A percentile compares a stretch with the other conserved stretches of the same genome.
These are phyloP conservation scores for Phrynocephalus versicolor DNA, from an alignment of 2,113 vertebrate species.

Conservation along the genomic window DNA sequence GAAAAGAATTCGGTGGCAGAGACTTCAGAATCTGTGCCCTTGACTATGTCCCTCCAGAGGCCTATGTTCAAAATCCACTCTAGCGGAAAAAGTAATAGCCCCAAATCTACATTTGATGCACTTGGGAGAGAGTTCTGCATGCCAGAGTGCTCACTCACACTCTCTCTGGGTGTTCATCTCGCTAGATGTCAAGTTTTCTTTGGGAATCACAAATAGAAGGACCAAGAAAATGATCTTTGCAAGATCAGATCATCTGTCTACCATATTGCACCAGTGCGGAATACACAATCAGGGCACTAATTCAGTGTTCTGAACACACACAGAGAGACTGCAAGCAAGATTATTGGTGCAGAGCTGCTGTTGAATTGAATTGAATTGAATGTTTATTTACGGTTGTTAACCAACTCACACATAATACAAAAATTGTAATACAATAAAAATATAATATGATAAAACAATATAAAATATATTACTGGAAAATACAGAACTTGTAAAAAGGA, in stretches of 20 bases:
- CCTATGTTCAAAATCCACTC: neutral
- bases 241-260: slow-evolving; percentile 27
- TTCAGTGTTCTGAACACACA: slow-evolving; percentile 25
- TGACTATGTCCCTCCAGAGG: neutral
- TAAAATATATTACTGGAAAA: too few species aligned
- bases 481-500: too few species aligned
- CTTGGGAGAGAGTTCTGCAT: slow-evolving; percentile 3
- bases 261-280: slow-evolving; percentile 41
- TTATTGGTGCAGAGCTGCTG: neutral
- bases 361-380: too few species aligned
- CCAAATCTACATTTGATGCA: neutral
- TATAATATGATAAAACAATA: too few species aligned
- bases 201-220: slow-evolving; percentile 33
- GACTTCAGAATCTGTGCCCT: neutral
- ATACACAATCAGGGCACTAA: slow-evolving; percentile 30
- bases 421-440: too few species aligned
- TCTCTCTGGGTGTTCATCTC: slow-evolving; percentile 5
- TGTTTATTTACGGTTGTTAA: too few species aligned
- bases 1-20: neutral
- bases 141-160: neutral
- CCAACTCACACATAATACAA: too few species aligned
- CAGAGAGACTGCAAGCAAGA: slow-evolving; percentile 35
- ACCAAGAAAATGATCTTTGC: slow-evolving; percentile 30
- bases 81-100: neutral
- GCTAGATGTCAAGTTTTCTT: slow-evolving; percentile 33